These are phyloP conservation scores for Phrynosoma platyrhinos DNA, from an alignment of 2,113 vertebrate species.

Conservation along the genomic window DNA sequence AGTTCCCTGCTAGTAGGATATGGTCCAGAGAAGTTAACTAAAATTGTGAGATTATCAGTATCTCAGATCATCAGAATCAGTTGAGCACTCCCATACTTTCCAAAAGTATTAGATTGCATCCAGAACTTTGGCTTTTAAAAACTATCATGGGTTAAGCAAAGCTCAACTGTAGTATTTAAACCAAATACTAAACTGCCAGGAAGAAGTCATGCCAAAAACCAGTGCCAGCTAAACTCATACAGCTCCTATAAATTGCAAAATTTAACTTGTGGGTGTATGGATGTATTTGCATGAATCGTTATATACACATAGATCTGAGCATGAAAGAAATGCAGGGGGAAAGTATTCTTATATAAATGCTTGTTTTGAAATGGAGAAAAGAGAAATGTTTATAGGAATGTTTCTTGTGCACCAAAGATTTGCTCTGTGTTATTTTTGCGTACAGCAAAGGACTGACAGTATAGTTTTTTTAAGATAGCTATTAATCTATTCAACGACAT, in stretches of 20 bases:
- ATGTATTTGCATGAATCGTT: slow-evolving; percentile 41
- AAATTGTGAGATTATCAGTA: not conserved
- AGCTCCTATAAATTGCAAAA: slow-evolving; percentile 63
- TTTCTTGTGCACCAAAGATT: slow-evolving; percentile 61
- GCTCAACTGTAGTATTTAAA: not conserved
- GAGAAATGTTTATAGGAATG: slow-evolving; percentile 50
- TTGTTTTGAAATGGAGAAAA: slow-evolving; percentile 47
- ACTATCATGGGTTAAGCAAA: not conserved
- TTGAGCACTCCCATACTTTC: not conserved
- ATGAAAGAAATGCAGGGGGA: slow-evolving; percentile 59
- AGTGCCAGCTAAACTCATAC: slow-evolving; percentile 64
- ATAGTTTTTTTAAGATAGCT: slow-evolving; percentile 50
- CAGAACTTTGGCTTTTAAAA: fast-evolving
- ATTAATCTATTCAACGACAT: not conserved
- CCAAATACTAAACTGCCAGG: slow-evolving; percentile 50
- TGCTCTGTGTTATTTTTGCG: slow-evolving; percentile 69
- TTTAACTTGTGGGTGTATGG: slow-evolving; percentile 53
- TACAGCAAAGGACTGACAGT: slow-evolving; percentile 72
- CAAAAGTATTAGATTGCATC: not conserved
- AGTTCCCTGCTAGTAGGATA: not conserved
- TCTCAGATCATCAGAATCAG: not conserved
- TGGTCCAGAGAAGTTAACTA: not conserved
- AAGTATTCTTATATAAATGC: slow-evolving; percentile 14
- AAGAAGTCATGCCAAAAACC: slow-evolving; percentile 19
- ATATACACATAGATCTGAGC: slow-evolving; percentile 46